Percentiles rank a stretch among this genome's conserved stretches.
Conservation (phyloP, 2,113 vertebrate species). For the Hydrolagus affinis region DNA sequence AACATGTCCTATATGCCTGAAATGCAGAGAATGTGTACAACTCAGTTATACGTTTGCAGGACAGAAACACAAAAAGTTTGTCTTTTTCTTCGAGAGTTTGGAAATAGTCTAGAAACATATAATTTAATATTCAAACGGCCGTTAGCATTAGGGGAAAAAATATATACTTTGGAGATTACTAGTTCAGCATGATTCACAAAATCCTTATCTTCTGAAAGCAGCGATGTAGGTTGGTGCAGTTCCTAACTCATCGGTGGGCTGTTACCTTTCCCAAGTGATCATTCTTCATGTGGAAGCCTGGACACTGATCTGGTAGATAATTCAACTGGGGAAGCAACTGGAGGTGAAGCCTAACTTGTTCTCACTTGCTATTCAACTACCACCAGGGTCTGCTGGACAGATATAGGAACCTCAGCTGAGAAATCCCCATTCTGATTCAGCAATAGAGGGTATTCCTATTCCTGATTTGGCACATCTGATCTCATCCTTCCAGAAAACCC, state of each 20-base stretch:
- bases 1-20: constrained; percentile 94
- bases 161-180: not conserved
- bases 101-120: not conserved
- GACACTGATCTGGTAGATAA: not conserved
- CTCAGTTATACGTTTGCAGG: not conserved
- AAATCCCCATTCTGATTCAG: too few species aligned
- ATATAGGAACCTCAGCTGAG: not conserved
- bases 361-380: not conserved
- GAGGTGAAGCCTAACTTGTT: not conserved
- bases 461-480: too few species aligned
- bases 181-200: not conserved
- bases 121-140: constrained; percentile 33
- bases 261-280: not conserved
- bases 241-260: not conserved
- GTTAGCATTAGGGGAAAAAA: too few species aligned
- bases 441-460: too few species aligned
- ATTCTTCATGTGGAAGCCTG: not conserved
- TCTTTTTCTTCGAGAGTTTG: not conserved
- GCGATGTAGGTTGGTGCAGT: not conserved
- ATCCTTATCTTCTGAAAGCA: not conserved
- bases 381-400: not conserved
- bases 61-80: not conserved
- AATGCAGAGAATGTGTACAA: constrained; percentile 36
- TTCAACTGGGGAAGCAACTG: not conserved
- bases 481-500: too few species aligned